Conservation (phyloP, 1,140 invertebrate species). For the Eubasilissa regina region DNA sequence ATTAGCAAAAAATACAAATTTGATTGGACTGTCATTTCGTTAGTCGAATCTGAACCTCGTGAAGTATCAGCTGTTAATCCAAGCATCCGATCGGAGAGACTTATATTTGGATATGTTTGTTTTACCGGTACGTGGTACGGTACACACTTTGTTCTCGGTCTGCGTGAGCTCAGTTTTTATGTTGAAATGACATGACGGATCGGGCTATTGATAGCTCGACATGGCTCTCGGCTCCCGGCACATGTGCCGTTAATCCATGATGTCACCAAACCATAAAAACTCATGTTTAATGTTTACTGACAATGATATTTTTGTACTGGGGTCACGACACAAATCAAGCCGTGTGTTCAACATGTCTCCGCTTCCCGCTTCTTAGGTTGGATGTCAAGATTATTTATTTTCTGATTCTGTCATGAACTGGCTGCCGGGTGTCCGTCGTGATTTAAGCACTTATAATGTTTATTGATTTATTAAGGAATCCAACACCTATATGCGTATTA, state of each 20-base stretch:
- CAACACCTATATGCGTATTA: no score
- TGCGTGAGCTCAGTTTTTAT: constrained; percentile 3
- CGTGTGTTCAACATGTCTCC: no score
- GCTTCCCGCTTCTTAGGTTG: no score
- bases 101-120: constrained; percentile 44
- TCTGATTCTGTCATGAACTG: no score
- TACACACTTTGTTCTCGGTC: constrained; percentile 39
- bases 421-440: no score
- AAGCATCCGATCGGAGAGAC: constrained; percentile 45
- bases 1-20: neutral
- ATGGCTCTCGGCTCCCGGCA: neutral
- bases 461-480: no score
- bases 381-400: no score
- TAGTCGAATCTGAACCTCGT: neutral
- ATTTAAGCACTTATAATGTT: no score
- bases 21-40: neutral
- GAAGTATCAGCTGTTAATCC: constrained; percentile 35
- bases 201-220: neutral
- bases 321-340: no score
- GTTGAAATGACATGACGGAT: constrained; percentile 13
- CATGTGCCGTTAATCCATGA: neutral
- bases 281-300: constrained; percentile 21
- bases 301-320: constrained; percentile 15
- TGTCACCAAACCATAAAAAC: constrained; percentile 36
- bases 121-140: constrained; percentile 29